Evolutionary conservation across 2,113 vertebrate species (phyloP), one percentile per base, ranked within the genome.

Genomic region (Tinamus guttatus): DNA sequence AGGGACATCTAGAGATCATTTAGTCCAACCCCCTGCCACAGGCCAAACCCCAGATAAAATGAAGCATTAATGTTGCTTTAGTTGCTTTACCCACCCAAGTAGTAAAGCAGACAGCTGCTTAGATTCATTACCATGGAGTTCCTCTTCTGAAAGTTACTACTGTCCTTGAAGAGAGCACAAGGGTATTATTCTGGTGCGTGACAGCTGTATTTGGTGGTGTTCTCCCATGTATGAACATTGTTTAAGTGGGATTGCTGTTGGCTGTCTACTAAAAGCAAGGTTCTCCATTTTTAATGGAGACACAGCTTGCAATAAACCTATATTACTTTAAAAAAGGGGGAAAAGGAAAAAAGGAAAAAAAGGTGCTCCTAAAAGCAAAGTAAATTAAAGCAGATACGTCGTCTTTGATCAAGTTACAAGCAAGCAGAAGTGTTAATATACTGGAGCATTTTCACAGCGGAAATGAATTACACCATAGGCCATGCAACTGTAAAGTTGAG

Each of bases 391-490:
- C 83, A 95, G 93, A 91, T 94, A 91, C 1, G 1, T 84, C 77
- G 87, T 60, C 94, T 96, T 94, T 95, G 96, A 96, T 97, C 93
- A 91, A 62, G 92, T 97, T 97, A 94, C 95, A 94, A 87, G 86
- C 83, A 45, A 60, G 81, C 86, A 90, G 86, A 92, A 96, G 86
- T 95, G 90, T 96, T 97, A 97, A 96, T 92, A 76, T 95, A 94
- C 86, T 52, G 45, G 88, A 96, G 85, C 74, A 62, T 96, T 94
- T 97, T 96, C 47, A 38, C 84, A 95, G 86, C 34, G 92, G 97
- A 98, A 98, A 98, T 97, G 95, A 98, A 97, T 98, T 97, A 97
- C 93, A 92, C 86, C 95, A 93, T 51, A 58, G 87, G 93, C 73
- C 74, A 13, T 74, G 93, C 93, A 74, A 85, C 91, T 80, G 95